Evolutionary conservation across 2,797 vertebrate species (phyloP), one percentile per base, ranked within the genome.

Genomic region (Valencia hispanica): DNA sequence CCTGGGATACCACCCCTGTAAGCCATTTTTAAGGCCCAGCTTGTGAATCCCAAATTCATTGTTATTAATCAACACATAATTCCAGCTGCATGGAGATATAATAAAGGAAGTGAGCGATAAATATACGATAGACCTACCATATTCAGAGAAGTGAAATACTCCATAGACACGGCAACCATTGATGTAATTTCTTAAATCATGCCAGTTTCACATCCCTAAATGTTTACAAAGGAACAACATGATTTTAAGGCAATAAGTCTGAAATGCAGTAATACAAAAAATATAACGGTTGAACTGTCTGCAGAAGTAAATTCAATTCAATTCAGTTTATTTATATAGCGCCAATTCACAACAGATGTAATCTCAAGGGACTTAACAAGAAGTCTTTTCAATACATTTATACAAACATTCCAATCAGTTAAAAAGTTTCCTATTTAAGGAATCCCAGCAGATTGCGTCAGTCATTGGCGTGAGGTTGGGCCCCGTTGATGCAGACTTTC

Each of bases 141-240:
- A 63, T 81, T 79, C 77, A 65, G 65, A 82, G 72, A 87, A 86
- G 79, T 82, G 10, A 82, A 78, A 73, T 15, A 11, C 5, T 32
- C 10, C 30, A 34, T 53, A 47, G 63, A 74, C 72, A 77, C 75
- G 70, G 61, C 61, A 68, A 34, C 43, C 65, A 48, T 15, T 12
- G 2, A 15, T 48, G 22, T 1, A 7, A 36, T 66, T 73, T 74
- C 70, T 73, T 51, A 34, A 32, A 41, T 61, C 5, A 17, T 0
- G 0, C 1, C 4, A 48, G n/a, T 11, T n/a, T 36, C 0, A 1
- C 20, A 25, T 66, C 1, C 32, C 27, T 68, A 0, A 61, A 32
- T 30, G 45, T 10, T 55, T 63, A 65, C 10, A 45, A 41, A 50
- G 74, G 17, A 11, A 20, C 34, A 65, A 6, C 48, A 68, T 34